phyloP scores from a whole-genome alignment of 2,113 vertebrate species.

The Piaya cayana region DNA sequence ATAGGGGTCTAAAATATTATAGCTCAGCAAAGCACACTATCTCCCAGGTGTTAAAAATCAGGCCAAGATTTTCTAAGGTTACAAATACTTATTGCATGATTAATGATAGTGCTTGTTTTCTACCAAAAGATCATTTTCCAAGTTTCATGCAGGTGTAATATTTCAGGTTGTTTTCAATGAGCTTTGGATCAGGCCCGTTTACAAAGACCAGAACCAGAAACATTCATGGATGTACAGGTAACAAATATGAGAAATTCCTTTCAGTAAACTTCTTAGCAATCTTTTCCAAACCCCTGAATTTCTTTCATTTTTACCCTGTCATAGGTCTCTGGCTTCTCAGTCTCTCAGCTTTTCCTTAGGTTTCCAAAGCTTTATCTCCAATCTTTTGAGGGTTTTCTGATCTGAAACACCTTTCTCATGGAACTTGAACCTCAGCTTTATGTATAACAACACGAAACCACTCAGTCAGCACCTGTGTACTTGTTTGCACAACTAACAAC shows the following conservation, averaged over 20 bases:
- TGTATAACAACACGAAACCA: background rate
- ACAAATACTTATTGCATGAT: background rate
- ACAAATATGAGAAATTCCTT: background rate
- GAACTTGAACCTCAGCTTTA: background rate
- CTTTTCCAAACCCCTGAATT: background rate
- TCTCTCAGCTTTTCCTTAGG: background rate
- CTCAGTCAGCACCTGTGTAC: background rate
- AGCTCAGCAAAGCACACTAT: background rate
- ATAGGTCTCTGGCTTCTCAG: background rate
- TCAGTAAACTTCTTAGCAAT: background rate
- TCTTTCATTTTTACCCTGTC: background rate
- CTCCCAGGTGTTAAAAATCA: background rate
- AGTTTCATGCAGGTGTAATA: background rate
- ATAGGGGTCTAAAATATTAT: background rate
- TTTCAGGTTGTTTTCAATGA: background rate
- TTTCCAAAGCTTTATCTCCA: background rate
- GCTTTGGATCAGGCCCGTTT: background rate
- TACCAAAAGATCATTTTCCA: background rate
- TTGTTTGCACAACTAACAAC: background rate
- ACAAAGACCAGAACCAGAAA: background rate
- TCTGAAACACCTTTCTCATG: background rate
- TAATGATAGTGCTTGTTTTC: background rate
- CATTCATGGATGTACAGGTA: background rate
- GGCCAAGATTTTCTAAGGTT: background rate
- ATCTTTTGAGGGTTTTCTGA: background rate